These are phyloP conservation scores for Helobdella robusta DNA, from an alignment of 2,888 invertebrate species.

Conservation along the genomic window DNA sequence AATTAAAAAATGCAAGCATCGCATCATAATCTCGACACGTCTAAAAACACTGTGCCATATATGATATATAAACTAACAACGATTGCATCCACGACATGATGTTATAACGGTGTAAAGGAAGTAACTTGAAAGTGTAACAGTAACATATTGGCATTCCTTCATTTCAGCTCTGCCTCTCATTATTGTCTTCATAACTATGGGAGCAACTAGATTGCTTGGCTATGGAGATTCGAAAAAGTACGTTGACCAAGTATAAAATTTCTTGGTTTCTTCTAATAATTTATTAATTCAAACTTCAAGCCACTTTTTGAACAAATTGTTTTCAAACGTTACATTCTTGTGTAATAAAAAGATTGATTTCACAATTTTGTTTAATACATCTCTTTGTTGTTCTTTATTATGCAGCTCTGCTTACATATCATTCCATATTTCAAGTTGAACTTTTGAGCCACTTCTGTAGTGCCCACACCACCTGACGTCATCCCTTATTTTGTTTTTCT, in stretches of 20 bases:
- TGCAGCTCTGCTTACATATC: background rate
- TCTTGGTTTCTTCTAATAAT: background rate
- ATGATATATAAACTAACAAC: background rate
- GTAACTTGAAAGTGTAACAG: background rate
- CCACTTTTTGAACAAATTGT: background rate
- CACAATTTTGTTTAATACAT: background rate
- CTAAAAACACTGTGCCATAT: background rate
- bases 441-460: too few species aligned
- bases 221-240: slow-evolving; percentile 33
- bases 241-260: too few species aligned
- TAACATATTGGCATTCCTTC: too few species aligned
- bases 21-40: background rate
- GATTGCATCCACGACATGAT: background rate
- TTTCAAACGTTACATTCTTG: background rate
- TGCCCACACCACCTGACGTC: too few species aligned
- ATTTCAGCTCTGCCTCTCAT: slow-evolving; percentile 33
- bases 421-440: too few species aligned
- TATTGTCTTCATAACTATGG: slow-evolving; percentile 33
- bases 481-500: too few species aligned
- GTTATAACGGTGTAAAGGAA: too few species aligned
- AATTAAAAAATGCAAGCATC: background rate
- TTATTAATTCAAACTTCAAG: background rate
- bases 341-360: background rate
- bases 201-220: slow-evolving; percentile 30
- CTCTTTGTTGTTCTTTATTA: background rate